Evolutionary conservation across 2,797 vertebrate species (phyloP), one percentile per base, ranked within the genome.

Genomic region (Triplophysa bombifrons): DNA sequence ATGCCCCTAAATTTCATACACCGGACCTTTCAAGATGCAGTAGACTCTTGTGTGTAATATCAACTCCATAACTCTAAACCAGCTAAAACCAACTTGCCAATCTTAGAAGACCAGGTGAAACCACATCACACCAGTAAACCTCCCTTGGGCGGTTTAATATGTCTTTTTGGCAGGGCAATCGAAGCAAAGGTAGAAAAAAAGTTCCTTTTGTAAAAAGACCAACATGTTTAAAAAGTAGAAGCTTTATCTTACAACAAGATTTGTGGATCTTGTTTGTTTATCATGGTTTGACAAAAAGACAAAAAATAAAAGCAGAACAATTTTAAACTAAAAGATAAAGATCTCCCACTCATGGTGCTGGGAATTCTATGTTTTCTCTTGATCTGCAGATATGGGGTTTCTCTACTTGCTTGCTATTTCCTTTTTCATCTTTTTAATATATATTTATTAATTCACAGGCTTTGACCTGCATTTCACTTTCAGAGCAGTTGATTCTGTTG

Each of bases 61-160:
- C 64, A 64, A 46, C 60, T 58, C 34, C 71, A 78, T 34, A 70
- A 82, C 70, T 73, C 34, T 58, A 55, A 66, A 46, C 44, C 44
- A 48, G 46, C 46, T 48, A 48, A 48, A 48, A 48, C 46, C 46
- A 48, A 1, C 13, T 12, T 48, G 46, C 13, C 46, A 3, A 48
- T 12, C 11, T 2, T 48, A 14, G 11, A 48, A 48, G 13, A 48
- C 12, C 46, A 48, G 2, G 16, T 51, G 16, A 60, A 14, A 25
- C 22, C 11, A 58, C 2, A 12, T 25, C 12, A 27, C 4, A 25
- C 22, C 20, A 60, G 56, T 10, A 25, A 60, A 60, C 56, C 22
- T 20, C 22, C n/a, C 11, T n/a, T 4, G 55, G 55, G 20, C 13
- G 58, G 58, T 30, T 30, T 16, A 30, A 61, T 3, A 25, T 25